Evolutionary conservation across 2,797 vertebrate species (phyloP).

Genomic region (Sebastolobus alascanus): DNA sequence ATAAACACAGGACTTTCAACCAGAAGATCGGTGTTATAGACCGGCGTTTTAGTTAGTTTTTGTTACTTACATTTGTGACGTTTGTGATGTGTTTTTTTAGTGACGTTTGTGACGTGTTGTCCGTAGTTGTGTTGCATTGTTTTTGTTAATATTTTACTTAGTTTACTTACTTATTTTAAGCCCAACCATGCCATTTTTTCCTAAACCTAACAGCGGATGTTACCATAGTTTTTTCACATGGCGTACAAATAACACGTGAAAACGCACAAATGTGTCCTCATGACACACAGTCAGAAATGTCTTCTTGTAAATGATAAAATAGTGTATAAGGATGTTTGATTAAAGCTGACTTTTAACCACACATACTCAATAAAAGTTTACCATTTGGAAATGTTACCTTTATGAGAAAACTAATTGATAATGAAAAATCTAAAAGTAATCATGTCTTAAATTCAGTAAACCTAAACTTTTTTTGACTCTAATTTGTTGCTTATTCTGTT

Average conservation of each 20-base stretch:
- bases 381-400: neutral
- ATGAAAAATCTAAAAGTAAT: neutral
- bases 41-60: too few relatives aligned
- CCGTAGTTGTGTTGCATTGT: too few relatives aligned
- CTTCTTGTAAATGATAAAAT: slow-evolving; percentile 51
- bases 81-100: too few relatives aligned
- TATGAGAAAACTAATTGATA: neutral
- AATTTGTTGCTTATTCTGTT: neutral
- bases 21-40: accelerated
- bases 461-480: neutral
- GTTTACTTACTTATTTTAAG: too few relatives aligned
- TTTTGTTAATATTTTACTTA: too few relatives aligned
- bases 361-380: neutral
- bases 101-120: too few relatives aligned
- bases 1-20: too few relatives aligned
- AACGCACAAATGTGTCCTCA: too few relatives aligned
- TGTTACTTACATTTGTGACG: too few relatives aligned
- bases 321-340: slow-evolving; percentile 5
- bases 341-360: slow-evolving; percentile 32
- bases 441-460: neutral
- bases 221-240: accelerated
- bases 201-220: too few relatives aligned
- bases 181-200: accelerated
- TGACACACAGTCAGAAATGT: slow-evolving; percentile 42
- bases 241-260: too few relatives aligned